Base-by-base conservation (phyloP, 2,113 vertebrate genomes). In the Mesoclemmys tuberculata region DNA sequence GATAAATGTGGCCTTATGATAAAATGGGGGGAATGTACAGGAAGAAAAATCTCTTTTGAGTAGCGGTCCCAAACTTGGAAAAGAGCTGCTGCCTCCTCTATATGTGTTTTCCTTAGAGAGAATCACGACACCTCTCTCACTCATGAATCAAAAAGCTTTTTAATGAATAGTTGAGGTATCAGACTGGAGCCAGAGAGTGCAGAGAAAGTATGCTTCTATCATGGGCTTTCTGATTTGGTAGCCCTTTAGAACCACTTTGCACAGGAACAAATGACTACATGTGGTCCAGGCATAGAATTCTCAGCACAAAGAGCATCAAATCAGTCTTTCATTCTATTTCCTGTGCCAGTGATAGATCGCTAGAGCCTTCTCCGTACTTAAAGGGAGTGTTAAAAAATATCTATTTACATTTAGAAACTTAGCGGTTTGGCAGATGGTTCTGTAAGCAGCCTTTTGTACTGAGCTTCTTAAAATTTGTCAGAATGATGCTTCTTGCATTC, bases 321-420 rank as follows among this genome's bases (percentile, higher is more conserved):
- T 92, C 54, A 13, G 24, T 71, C 75, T 6, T 31, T 64, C 31
- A 35, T 51, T 90, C 10, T 87, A 2, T 19, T 58, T 84, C 79
- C 52, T 26, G 10, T 84, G 77, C 9, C 90, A 90, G 12, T 35
- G 77, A 8, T 89, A 13, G 58, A 24, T 80, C 84, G 29, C 8
- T 93, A 4, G 92, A 35, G 38, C 21, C 6, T 38, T 35, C 35
- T 10, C 77, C 58, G 4, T 3, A n/a, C n/a, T 68, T 89, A 82
- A 44, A 84, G 49, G 48, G 64, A 91, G 55, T 81, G 44, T 52
- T 79, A 80, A 94, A 89, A 82, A 18, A 82, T 38, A 21, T 12
- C 54, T 89, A 74, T 86, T 94, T 94, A 81, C 74, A 24, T 88
- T 88, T 88, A 51, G 82, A 93, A 93, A 93, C 94, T 95, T 49